These are phyloP conservation scores for Neotragus moschatus DNA, from an alignment of 2,113 vertebrate genomes.

Conservation along the genomic window DNA sequence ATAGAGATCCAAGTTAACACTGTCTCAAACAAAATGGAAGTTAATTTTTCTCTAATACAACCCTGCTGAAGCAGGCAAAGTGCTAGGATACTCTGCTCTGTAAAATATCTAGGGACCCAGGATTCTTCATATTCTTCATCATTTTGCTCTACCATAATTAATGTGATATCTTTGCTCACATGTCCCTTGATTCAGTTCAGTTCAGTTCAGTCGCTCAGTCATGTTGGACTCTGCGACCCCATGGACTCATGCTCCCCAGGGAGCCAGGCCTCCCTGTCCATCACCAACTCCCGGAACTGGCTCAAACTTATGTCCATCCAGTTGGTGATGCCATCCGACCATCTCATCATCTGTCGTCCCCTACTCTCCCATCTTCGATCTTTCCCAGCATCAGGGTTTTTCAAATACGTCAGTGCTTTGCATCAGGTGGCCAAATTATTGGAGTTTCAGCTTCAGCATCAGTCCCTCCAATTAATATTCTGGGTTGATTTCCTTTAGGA, in stretches of 20 bases:
- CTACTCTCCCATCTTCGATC: accelerated
- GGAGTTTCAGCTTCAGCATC: not conserved
- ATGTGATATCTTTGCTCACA: not conserved
- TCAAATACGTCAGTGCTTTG: accelerated
- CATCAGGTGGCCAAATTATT: not conserved
- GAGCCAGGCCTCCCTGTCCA: not conserved
- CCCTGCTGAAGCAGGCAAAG: not conserved
- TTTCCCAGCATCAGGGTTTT: not conserved
- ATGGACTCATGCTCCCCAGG: not conserved
- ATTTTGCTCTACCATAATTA: not conserved
- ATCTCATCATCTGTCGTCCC: not conserved
- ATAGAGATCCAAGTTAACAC: not conserved
- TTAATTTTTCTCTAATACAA: not conserved
- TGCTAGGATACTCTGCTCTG: not conserved
- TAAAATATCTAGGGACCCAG: not conserved
- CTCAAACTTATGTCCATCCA: not conserved
- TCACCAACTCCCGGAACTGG: not conserved
- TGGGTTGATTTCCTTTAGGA: not conserved
- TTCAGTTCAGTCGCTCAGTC: not conserved
- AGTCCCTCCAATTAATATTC: not conserved
- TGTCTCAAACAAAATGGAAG: not conserved
- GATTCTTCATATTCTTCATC: not conserved
- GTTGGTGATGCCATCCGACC: not conserved
- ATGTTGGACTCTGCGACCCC: not conserved
- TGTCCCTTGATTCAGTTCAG: not conserved